phyloP scores from a whole-genome alignment of 2,797 vertebrate genomes.

The Xenops minutus region DNA sequence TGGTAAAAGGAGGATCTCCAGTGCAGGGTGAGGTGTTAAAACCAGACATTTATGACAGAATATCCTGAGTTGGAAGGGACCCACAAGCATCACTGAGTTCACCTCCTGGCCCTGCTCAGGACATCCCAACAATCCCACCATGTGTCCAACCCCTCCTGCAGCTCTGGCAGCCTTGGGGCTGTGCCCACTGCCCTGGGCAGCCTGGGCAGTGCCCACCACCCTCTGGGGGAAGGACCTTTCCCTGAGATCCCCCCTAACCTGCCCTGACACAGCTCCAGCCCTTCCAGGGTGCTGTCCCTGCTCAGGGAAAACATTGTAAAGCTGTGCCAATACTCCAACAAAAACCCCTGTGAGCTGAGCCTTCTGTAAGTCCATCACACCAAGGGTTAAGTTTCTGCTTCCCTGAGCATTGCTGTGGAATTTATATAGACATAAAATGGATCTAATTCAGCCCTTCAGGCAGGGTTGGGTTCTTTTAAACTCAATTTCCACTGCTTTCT shows the following conservation, averaged over 20 bases:
- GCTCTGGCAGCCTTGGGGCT: background rate
- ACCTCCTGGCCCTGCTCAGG: background rate
- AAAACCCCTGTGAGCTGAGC: background rate
- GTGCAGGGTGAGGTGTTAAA: background rate
- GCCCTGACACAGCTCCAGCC: background rate
- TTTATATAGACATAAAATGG: background rate
- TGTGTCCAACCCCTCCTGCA: background rate
- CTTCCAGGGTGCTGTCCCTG: background rate
- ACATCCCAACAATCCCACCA: background rate
- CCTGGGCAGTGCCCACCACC: background rate
- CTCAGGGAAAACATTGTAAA: background rate
- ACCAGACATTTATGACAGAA: background rate
- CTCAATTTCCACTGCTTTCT: background rate
- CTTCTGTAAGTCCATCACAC: background rate
- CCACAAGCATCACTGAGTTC: background rate
- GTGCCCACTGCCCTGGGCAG: background rate
- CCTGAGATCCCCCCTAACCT: background rate
- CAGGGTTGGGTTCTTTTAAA: background rate
- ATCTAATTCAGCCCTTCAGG: background rate
- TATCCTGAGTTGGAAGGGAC: background rate
- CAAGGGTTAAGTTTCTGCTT: background rate
- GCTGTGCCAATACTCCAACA: background rate
- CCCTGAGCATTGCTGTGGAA: background rate
- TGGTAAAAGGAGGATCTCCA: background rate
- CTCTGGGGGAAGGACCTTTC: background rate